A percentile compares a stretch with the other conserved stretches of the same genome.
phyloP scores from a whole-genome alignment of 30 jellyfish, hydroid and myxozoan genomes.

The Haliclystus octoradiatus region DNA sequence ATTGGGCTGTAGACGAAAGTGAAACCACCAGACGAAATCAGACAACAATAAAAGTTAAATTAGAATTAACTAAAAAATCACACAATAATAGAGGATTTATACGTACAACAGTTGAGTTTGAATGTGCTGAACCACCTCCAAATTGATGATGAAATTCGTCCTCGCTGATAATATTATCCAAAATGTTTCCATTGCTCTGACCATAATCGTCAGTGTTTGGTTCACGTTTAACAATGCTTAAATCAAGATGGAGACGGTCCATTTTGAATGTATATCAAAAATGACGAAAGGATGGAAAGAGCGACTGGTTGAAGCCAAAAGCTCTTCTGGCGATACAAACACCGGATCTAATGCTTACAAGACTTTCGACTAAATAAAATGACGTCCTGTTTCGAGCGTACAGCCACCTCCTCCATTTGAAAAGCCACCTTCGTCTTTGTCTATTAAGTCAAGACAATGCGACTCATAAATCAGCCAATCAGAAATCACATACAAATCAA shows the following conservation, averaged over 20 bases:
- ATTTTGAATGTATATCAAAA: too few relatives aligned
- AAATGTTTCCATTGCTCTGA: conserved; percentile 62
- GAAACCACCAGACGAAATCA: background rate
- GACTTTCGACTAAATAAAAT: background rate
- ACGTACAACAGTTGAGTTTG: conserved; percentile 54
- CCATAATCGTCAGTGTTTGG: conserved; percentile 83
- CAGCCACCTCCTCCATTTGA: background rate
- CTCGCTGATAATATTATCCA: conserved; percentile 74
- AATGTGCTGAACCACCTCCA: conserved; percentile 44
- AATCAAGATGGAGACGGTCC: conserved; percentile 78
- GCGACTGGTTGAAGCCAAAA: background rate
- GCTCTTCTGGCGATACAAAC: too few relatives aligned
- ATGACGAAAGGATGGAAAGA: too few relatives aligned
- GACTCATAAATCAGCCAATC: too few relatives aligned
- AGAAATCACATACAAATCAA: too few relatives aligned
- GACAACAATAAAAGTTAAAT: background rate
- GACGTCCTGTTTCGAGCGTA: conserved; percentile 2
- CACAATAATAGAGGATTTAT: background rate
- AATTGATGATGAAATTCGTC: conserved; percentile 60
- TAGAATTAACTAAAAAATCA: background rate
- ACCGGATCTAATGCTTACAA: too few relatives aligned
- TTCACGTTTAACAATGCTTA: conserved; percentile 64
- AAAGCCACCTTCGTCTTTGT: background rate
- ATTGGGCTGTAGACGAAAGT: conserved; percentile 49
- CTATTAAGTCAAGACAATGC: background rate